Base-by-base conservation (phyloP, 1,140 invertebrate genomes). In the Drosophila willistoni region DNA sequence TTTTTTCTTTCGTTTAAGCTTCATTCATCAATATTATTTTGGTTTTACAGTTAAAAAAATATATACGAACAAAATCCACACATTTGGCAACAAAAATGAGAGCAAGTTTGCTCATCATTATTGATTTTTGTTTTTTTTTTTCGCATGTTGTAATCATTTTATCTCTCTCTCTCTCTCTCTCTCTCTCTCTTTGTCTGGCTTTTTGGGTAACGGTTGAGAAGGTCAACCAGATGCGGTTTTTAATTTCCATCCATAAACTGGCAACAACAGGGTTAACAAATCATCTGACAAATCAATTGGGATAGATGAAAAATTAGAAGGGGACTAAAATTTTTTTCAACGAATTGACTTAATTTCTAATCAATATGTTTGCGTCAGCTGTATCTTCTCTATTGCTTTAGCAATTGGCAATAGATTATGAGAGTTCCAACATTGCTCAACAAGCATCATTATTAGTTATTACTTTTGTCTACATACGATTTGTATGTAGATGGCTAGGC, bases 211-310 rank as follows among this genome's bases (percentile, higher is more conserved):
- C 83, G 83, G 83, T 87, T 77, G 70, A 68, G 76, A 87, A 87
- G 83, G 83, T 87, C 79, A 87, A 80, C 84, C 83, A 87, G 84
- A 67, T 81, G 76, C 72, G 71, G 67, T 71, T 77, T 64, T 62
- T 63, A 64, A 73, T 69, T 77, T 73, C 33, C 68, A 64, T 42
- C 29, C 47, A 29, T 29, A 68, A 68, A 19, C 17, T 51, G 17
- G 9, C 22, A 57, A 3, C 14, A 57, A 57, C 55, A 57, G 55
- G 55, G 60, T 44, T 62, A 62, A 29, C 62, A 44, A 51, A 56
- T 39, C 39, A 25, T 59, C 34, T 59, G 36, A 51, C 47, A 61
- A 41, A 51, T 51, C 44, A 51, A 51, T 51, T 51, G 44, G 44
- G 1, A 47, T 47, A 47, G 44, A 4, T 47, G 44, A 10, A 10